Evolutionary conservation across 2,113 vertebrate genomes (phyloP).

Genomic region (Sminthopsis crassicaudata): DNA sequence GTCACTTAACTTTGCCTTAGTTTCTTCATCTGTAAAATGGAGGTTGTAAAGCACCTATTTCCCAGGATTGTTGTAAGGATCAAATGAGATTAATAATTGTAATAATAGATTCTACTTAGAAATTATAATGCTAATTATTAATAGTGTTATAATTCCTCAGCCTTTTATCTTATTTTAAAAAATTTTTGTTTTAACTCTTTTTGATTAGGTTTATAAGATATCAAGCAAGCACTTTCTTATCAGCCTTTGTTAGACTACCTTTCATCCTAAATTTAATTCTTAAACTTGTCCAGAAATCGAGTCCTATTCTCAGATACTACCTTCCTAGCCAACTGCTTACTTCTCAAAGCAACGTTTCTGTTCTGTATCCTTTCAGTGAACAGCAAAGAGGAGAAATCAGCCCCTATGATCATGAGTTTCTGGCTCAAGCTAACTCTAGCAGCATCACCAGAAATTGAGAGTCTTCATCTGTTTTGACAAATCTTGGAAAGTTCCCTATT

Average conservation of each 20-base stretch:
- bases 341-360: not conserved
- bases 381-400: not conserved
- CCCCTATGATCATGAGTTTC: not conserved
- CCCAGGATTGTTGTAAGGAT: not conserved
- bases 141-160: not conserved
- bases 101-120: too few relatives aligned
- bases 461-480: not conserved
- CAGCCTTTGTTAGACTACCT: not conserved
- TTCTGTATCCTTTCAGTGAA: not conserved
- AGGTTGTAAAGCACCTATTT: not conserved
- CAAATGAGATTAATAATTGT: too few relatives aligned
- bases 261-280: not conserved
- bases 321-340: not conserved
- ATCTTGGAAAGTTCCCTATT: not conserved
- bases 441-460: not conserved
- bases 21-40: not conserved
- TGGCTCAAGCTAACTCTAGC: not conserved
- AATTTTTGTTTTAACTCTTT: not conserved
- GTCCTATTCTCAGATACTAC: not conserved
- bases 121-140: too few relatives aligned
- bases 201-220: not conserved
- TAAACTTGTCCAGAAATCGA: not conserved
- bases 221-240: not conserved
- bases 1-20: not conserved
- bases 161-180: not conserved